phyloP scores from a whole-genome alignment of 2,888 invertebrate genomes.

The Aplocera efformata region DNA sequence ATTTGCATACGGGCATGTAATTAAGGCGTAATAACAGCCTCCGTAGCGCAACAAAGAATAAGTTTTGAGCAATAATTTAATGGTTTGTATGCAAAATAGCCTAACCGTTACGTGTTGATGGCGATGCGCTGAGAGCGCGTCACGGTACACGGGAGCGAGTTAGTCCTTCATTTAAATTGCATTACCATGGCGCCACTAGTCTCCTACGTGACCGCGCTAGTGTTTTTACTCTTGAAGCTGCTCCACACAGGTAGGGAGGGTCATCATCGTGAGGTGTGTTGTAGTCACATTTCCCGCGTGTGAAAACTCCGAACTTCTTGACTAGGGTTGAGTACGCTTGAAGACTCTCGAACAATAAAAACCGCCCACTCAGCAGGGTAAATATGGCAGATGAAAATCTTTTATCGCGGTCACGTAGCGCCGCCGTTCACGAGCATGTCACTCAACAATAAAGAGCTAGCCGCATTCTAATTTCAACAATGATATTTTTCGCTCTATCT shows the following conservation, averaged over 20 bases:
- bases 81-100: conserved; percentile 80
- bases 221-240: conserved; percentile 43
- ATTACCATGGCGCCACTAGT: conserved; percentile 62
- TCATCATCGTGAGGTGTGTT: conserved; percentile 28
- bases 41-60: conserved; percentile 78
- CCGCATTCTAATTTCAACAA: conserved; percentile 77
- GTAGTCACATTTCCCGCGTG: conserved; percentile 63
- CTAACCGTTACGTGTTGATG: conserved; percentile 77
- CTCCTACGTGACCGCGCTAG: conserved; percentile 54
- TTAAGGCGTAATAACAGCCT: conserved; percentile 77
- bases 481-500: conserved; percentile 65
- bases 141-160: conserved; percentile 74
- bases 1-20: conserved; percentile 77
- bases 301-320: conserved; percentile 67
- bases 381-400: conserved; percentile 81
- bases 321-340: conserved; percentile 51
- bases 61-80: conserved; percentile 80
- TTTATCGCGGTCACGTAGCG: conserved; percentile 80
- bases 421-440: conserved; percentile 75
- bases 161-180: conserved; percentile 78
- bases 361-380: conserved; percentile 78
- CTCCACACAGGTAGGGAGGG: no score
- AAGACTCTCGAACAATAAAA: conserved; percentile 76
- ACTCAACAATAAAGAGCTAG: conserved; percentile 73
- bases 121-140: conserved; percentile 70